Evolutionary conservation across 2,113 vertebrate species (phyloP), one percentile per base, ranked within the genome.

Genomic region (Eulemur rufifrons): DNA sequence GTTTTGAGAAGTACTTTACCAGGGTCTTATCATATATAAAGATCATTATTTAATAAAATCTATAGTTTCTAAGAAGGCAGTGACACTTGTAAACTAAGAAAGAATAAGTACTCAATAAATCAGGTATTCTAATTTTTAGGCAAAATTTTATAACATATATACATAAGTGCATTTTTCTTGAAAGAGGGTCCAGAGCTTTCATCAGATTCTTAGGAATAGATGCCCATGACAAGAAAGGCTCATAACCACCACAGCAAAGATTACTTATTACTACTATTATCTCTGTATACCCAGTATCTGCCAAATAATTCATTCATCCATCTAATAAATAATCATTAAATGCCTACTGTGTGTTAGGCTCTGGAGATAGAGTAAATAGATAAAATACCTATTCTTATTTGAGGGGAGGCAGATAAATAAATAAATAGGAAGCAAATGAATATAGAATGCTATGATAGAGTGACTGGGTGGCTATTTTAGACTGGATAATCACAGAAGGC

Each of bases 251-350:
- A 8, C 0, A 39, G 25, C 25, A 92, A 56, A 76, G 89, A 91
- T 25, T 61, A 89, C 20, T 95, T 82, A 66, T 68, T 56, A 61
- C 56, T 50, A 20, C 73, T 50, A 20, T 68, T 69, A 86, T 63
- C 37, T 91, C 25, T 90, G 6, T 86, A 54, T 8, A 32, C 54
- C 45, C 12, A 29, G 23, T 56, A 86, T 59, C 47, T 80, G 18
- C 18, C 81, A 88, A 68, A 68, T 52, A 69, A 74, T 89, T 82
- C 84, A 77, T 83, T 86, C 14, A 69, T 83, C 52, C 52, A 77
- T 74, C 39, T 77, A 83, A 85, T n/a, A 89, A 78, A 96, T 20
- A 84, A 37, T 64, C 83, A 92, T 10, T 85, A 80, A 86, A 92
- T 76, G 47, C 13, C 14, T 95, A 71, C 9, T 91, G 25, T 42